A percentile compares a stretch with the other conserved stretches of the same genome.
These are phyloP conservation scores for Pantelozetes paolii DNA, from an alignment of 2,888 invertebrate genomes.

Conservation along the genomic window DNA sequence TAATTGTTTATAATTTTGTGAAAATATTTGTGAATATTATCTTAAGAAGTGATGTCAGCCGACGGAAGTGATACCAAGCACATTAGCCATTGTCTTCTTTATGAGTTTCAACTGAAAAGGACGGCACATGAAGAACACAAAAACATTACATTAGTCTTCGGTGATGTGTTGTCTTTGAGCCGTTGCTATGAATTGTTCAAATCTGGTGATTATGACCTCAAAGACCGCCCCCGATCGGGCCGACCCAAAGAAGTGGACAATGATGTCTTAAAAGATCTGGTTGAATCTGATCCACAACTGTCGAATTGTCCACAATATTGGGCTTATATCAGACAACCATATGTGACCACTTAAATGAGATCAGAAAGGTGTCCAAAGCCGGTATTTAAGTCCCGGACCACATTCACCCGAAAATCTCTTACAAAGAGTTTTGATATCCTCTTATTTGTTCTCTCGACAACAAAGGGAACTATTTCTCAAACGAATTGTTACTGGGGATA, in stretches of 20 bases:
- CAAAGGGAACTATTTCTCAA: conserved; percentile 38
- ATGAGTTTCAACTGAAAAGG: neutral
- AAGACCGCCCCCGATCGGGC: neutral
- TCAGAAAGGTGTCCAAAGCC: neutral
- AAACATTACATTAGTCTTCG: neutral
- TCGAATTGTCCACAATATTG: conserved; percentile 28
- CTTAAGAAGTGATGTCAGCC: conserved; percentile 12
- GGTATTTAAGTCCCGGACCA: conserved; percentile 21
- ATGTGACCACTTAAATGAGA: neutral
- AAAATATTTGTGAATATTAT: neutral
- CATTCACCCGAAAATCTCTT: neutral
- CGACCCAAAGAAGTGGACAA: neutral
- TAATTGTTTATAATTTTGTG: neutral
- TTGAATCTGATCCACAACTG: conserved; percentile 24
- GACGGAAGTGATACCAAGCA: neutral
- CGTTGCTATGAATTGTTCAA: neutral
- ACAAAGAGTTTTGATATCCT: neutral
- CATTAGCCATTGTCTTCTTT: neutral
- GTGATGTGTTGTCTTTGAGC: neutral
- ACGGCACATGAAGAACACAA: neutral
- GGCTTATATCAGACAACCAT: neutral
- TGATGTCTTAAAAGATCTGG: neutral
- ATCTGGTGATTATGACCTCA: neutral
- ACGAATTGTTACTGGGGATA: conserved; percentile 38
- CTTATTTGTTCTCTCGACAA: conserved; percentile 18